Percentiles rank a stretch among this genome's conserved stretches.
phyloP scores from a whole-genome alignment of 2,888 invertebrate genomes.

The Nomada hirtipes region DNA sequence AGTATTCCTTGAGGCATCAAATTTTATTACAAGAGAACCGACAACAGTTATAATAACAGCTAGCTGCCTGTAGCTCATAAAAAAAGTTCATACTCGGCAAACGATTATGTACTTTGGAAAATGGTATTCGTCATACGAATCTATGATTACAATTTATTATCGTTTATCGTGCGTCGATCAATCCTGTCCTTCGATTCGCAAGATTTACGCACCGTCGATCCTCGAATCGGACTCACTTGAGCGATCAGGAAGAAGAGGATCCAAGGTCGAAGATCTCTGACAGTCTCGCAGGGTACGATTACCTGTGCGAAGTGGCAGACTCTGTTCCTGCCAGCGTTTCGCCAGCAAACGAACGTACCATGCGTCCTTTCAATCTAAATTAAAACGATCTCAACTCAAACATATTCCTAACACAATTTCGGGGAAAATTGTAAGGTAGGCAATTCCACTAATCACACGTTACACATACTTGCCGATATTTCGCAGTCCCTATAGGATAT shows the following conservation, averaged over 20 bases:
- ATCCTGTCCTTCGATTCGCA: slow-evolving; percentile 58
- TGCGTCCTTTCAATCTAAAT: not conserved
- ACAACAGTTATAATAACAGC: no score
- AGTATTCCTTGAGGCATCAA: no score
- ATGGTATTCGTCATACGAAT: not conserved
- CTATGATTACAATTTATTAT: slow-evolving; percentile 53
- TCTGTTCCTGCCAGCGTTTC: slow-evolving; percentile 19
- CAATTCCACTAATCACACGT: no score
- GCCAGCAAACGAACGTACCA: not conserved
- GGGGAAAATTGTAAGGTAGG: not conserved
- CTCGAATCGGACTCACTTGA: slow-evolving; percentile 40
- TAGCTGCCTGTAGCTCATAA: not conserved
- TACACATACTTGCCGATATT: no score
- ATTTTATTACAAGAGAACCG: no score
- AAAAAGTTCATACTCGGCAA: not conserved
- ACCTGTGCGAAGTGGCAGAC: slow-evolving; percentile 44
- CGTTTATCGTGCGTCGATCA: slow-evolving; percentile 43
- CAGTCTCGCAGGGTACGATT: slow-evolving; percentile 45
- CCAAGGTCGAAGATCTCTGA: slow-evolving; percentile 54
- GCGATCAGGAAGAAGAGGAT: slow-evolving; percentile 60
- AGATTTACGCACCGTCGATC: slow-evolving; percentile 47
- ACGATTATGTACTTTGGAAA: slow-evolving; percentile 6
- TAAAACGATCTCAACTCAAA: not conserved
- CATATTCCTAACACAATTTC: not conserved
- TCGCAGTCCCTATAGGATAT: no score